These are phyloP conservation scores for Branchipolynoe longqiensis DNA, from an alignment of 2,888 invertebrate species.

Conservation along the genomic window DNA sequence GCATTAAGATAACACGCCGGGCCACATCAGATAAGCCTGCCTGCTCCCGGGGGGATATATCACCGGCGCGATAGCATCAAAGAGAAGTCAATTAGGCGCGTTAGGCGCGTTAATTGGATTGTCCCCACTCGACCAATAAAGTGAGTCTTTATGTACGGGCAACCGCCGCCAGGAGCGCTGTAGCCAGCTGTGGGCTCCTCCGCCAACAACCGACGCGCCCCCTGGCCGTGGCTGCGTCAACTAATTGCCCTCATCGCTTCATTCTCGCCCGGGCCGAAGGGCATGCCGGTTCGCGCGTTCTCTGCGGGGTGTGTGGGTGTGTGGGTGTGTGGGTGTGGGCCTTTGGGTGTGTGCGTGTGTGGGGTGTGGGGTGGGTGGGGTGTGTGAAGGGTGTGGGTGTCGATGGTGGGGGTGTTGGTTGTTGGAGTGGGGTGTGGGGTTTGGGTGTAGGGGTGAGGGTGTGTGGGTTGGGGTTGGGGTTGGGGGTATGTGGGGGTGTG, in stretches of 20 bases:
- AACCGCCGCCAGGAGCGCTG: background rate
- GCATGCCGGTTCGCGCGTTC: too few relatives aligned
- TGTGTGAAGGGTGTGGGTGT: too few relatives aligned
- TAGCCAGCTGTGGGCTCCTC: conserved; percentile 41
- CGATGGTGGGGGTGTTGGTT: too few relatives aligned
- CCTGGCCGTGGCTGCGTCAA: conserved; percentile 7
- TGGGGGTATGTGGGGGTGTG: too few relatives aligned
- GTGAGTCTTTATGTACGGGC: conserved; percentile 13
- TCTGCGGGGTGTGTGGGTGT: too few relatives aligned
- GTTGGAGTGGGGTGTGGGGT: too few relatives aligned
- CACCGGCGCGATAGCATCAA: conserved; percentile 48
- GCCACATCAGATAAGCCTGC: conserved; percentile 31
- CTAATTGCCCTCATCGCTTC: conserved; percentile 54
- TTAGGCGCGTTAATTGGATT: conserved; percentile 46
- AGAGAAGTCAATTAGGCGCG: conserved; percentile 48
- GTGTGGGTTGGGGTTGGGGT: too few relatives aligned
- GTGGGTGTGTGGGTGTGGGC: too few relatives aligned
- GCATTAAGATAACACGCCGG: conserved; percentile 37
- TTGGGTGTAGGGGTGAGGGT: too few relatives aligned
- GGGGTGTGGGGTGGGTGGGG: too few relatives aligned
- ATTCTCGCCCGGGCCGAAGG: conserved; percentile 21
- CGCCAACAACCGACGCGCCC: conserved; percentile 6
- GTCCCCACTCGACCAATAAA: conserved; percentile 7
- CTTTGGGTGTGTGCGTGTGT: too few relatives aligned
- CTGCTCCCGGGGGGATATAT: conserved; percentile 30